Evolutionary conservation across 2,797 vertebrate genomes (phyloP), one percentile per base, ranked within the genome.

Genomic region (Pygocentrus nattereri): DNA sequence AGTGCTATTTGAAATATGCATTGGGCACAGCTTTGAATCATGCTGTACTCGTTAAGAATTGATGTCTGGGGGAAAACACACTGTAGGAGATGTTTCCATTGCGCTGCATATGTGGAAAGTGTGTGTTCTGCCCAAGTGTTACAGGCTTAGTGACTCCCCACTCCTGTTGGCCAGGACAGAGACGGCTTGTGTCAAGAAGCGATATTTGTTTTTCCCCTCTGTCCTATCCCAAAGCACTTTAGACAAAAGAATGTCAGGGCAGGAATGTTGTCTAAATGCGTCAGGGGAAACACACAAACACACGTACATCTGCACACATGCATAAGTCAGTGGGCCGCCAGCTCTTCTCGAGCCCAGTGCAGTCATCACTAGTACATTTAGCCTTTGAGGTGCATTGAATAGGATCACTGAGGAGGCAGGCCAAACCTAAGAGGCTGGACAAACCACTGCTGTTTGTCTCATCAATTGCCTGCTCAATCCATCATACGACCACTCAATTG

Each of bases 131-230:
- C 86, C 88, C 88, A 86, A 91, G 83, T 89, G 90, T 91, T 90
- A 88, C 85, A 84, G 87, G 88, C 88, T 91, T 88, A 91, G 88
- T 21, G 88, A 54, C 72, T 79, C 88, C 88, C 64, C 47, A 82
- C 84, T 88, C 80, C 83, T 52, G 86, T 81, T 89, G 88, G 90
- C 86, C 84, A 79, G 76, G 52, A 86, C 81, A 84, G 67, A 86
- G 82, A 62, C 69, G 71, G 88, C 68, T 88, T 92, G 86, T 88
- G 87, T 92, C 76, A 81, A 83, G 50, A 19, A 89, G 83, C 3
- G 41, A 82, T 89, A 86, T 93, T 93, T 90, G 88, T 89, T 93
- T 93, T 93, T 92, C 90, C 89, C 81, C 86, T 92, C 82, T 4
- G 78, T 88, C 85, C 89, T 85, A 89, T 92, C 90, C 92, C 88